A percentile compares a stretch with the other conserved stretches of the same genome.
Evolutionary conservation across 2,797 vertebrate species (phyloP).

Genomic region (Enoplosus armatus): DNA sequence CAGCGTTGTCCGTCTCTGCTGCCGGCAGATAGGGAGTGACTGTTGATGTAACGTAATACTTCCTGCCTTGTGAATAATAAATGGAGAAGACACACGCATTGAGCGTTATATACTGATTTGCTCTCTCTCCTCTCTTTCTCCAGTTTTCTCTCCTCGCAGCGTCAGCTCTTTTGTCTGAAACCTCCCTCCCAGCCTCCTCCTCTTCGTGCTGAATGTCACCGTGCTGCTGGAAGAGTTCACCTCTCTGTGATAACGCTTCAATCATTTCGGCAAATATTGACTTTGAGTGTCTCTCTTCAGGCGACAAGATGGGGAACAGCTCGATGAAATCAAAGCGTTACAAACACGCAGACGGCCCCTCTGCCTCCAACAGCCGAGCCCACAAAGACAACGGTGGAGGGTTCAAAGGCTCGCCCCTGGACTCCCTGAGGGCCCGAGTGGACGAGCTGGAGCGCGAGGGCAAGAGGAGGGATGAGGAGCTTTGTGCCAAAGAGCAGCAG

Average conservation of each 20-base stretch:
- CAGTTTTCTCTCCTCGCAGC: conserved; percentile 17
- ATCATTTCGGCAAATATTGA: neutral
- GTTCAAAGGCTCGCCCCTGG: conserved; percentile 61
- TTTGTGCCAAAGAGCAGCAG: conserved; percentile 83
- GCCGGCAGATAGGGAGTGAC: conserved; percentile 38
- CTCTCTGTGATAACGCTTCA: neutral
- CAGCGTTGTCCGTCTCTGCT: neutral
- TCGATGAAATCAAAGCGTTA: conserved; percentile 91
- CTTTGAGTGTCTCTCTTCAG: conserved; percentile 16
- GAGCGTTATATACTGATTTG: conserved; percentile 62
- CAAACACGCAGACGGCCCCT: conserved; percentile 82
- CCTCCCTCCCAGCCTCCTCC: conserved; percentile 22
- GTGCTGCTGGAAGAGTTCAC: neutral
- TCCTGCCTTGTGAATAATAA: conserved; percentile 84
- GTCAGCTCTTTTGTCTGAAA: conserved; percentile 59
- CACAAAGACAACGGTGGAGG: conserved; percentile 55
- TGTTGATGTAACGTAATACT: conserved; percentile 76
- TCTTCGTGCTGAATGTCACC: conserved; percentile 15
- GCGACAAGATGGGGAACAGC: conserved; percentile 90
- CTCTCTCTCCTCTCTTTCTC: conserved; percentile 37
- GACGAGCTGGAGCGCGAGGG: conserved; percentile 90
- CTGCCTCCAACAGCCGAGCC: conserved; percentile 66
- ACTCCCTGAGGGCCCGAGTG: conserved; percentile 85
- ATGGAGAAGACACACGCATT: conserved; percentile 72
- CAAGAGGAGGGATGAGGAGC: conserved; percentile 88